Base-by-base conservation (phyloP, 2,888 invertebrate species). In the Drosophila aldrichi region DNA sequence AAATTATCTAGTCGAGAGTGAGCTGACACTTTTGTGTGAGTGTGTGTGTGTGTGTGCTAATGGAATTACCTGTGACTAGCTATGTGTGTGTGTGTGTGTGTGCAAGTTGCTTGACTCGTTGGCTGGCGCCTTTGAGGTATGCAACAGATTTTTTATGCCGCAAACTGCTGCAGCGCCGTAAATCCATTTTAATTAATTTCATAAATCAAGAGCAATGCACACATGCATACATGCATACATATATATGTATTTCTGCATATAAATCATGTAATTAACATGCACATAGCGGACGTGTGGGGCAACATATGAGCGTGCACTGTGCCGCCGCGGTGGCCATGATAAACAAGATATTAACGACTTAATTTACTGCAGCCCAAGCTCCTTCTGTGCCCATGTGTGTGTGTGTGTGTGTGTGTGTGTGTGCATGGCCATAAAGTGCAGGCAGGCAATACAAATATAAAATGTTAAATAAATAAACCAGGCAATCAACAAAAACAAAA, bases 321-420 rank as follows among this genome's bases (percentile, higher is more conserved):
- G 60, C 65, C 62, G 32, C 40, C 22, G 48, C 54, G 32, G 44
- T 57, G 73, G 69, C 74, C 81, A 77, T 83, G 89, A 86, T 86
- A 86, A 86, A 86, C 90, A 90, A 86, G 81, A 90, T 89, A 86
- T 86, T 89, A 86, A 86, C 87, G 84, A 90, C 90, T 86, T 90
- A 83, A 86, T 86, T 86, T 86, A 89, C 89, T 86, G 89, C 87
- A 71, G 64, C 66, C 48, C 68, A 58, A 77, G 70, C 74, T 69
- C 70, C 70, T 48, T 64, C 16, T 18, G 29, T 49, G 48, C 46
- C 38, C 1, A 2, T 12, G 41, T 20, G n/a, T 32, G 32, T 32
- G 32, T 32, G 29, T 2, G 29, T 46, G 62, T 61, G 63, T 70
- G 66, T 69, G 64, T 61, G 41, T 61, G 79, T 55, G 34, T 40